Percentiles rank a stretch among this genome's conserved stretches.
Evolutionary conservation across 2,888 invertebrate species (phyloP).

Genomic region (Chelonus formosanus): DNA sequence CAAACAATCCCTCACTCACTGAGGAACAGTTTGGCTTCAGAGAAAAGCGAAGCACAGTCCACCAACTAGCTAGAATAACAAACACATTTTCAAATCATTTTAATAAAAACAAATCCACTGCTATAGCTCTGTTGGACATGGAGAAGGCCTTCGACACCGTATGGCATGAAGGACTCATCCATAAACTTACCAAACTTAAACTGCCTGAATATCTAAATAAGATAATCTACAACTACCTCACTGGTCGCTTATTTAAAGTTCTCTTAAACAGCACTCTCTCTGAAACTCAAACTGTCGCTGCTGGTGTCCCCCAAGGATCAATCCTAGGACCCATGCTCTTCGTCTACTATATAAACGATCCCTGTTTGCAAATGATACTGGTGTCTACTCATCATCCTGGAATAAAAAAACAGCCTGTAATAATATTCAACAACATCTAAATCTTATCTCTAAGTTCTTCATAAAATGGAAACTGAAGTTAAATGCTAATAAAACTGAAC

Average conservation of each 20-base stretch:
- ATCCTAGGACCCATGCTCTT: conserved; percentile 34
- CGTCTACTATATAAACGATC: conserved; percentile 31
- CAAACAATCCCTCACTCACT: too few relatives aligned
- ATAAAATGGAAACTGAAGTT: too few relatives aligned
- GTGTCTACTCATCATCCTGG: conserved; percentile 33
- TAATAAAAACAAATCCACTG: conserved; percentile 12
- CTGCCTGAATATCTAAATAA: conserved; percentile 4
- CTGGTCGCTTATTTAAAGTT: not conserved
- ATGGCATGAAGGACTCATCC: conserved; percentile 10
- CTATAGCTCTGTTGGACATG: too few relatives aligned
- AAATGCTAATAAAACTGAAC: too few relatives aligned
- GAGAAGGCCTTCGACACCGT: conserved; percentile 13
- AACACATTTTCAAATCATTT: not conserved
- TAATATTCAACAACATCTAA: too few relatives aligned
- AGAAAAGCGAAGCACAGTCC: conserved; percentile 3
- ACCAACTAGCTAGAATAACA: conserved; percentile 5
- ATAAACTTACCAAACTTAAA: not conserved
- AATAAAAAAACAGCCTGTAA: conserved; percentile 9
- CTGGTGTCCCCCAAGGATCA: conserved; percentile 16
- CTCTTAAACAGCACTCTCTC: not conserved
- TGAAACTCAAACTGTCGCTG: not conserved
- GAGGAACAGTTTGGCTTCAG: conserved; percentile 18
- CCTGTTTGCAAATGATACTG: conserved; percentile 39
- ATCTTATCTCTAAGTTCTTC: too few relatives aligned
- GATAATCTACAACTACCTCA: conserved; percentile 5